A percentile compares a stretch with the other conserved stretches of the same genome.
These are phyloP conservation scores for Cephalophus harveyi DNA, from an alignment of 2,113 vertebrate species.

Conservation along the genomic window DNA sequence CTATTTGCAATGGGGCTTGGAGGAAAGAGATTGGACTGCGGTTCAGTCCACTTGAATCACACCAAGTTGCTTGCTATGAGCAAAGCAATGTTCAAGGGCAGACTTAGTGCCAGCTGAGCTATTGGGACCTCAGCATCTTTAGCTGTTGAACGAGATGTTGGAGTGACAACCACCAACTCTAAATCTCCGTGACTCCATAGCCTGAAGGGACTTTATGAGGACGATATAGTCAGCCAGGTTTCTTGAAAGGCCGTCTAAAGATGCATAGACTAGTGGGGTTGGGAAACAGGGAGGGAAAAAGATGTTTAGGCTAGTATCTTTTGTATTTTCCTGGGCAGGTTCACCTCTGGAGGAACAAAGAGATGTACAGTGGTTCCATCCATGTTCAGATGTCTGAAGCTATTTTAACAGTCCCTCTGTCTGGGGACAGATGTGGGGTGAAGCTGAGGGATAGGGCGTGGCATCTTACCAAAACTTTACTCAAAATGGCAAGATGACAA, in stretches of 20 bases:
- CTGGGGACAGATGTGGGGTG: no score
- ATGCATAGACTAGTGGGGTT: background rate
- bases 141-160: background rate
- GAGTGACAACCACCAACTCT: background rate
- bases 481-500: background rate
- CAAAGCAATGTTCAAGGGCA: background rate
- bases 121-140: background rate
- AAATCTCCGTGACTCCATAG: background rate
- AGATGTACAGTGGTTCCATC: background rate
- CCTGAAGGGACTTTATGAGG: background rate
- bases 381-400: background rate
- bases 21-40: background rate
- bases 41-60: background rate
- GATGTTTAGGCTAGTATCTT: background rate
- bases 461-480: background rate
- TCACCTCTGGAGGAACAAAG: background rate
- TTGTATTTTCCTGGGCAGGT: background rate
- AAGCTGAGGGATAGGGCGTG: background rate
- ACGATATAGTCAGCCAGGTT: background rate
- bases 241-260: background rate
- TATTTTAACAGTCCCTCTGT: background rate
- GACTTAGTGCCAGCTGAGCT: background rate
- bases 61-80: background rate
- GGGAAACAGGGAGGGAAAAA: background rate
- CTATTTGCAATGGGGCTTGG: background rate